Percentiles rank a stretch among this genome's conserved stretches.
Conservation (phyloP, 2,113 vertebrate genomes). For the Amblyopsis rosae region DNA sequence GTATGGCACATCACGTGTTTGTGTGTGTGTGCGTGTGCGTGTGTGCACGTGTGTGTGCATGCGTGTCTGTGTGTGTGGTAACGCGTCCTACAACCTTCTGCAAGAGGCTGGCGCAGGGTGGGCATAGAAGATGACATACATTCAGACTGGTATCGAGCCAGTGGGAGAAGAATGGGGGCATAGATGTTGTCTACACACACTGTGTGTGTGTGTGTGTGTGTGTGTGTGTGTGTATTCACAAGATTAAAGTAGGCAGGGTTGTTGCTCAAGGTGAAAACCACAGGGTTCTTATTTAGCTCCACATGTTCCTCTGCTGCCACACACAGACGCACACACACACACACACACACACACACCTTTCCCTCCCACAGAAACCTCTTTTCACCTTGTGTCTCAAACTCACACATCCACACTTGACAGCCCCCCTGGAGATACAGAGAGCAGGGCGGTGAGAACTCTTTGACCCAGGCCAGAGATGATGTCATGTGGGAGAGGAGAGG, state of each 20-base stretch:
- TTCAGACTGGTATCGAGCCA: constrained; percentile 27
- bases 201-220: no score
- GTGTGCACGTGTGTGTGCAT: not conserved
- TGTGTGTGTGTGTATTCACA: not conserved
- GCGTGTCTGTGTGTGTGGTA: constrained; percentile 14
- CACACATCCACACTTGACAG: no score
- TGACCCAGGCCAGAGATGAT: constrained; percentile 26
- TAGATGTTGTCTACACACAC: not conserved
- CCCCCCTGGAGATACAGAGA: constrained; percentile 10
- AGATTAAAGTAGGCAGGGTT: not conserved
- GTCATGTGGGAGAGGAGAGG: constrained; percentile 32
- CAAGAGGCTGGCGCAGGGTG: constrained; percentile 4
- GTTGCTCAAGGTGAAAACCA: constrained; percentile 46
- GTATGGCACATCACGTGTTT: constrained; percentile 8
- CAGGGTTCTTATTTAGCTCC: constrained; percentile 36
- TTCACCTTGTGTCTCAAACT: not conserved
- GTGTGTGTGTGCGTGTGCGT: constrained; percentile 1
- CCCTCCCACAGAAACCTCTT: not conserved
- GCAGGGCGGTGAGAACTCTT: constrained; percentile 12
- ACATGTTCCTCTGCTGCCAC: constrained; percentile 30
- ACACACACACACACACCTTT: not conserved
- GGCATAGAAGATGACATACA: constrained; percentile 18
- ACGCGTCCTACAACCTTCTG: not conserved
- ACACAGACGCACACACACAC: not conserved
- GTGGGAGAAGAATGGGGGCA: constrained; percentile 34